phyloP scores from a whole-genome alignment of 2,113 vertebrate genomes.

The Potamarius usumacintae region DNA sequence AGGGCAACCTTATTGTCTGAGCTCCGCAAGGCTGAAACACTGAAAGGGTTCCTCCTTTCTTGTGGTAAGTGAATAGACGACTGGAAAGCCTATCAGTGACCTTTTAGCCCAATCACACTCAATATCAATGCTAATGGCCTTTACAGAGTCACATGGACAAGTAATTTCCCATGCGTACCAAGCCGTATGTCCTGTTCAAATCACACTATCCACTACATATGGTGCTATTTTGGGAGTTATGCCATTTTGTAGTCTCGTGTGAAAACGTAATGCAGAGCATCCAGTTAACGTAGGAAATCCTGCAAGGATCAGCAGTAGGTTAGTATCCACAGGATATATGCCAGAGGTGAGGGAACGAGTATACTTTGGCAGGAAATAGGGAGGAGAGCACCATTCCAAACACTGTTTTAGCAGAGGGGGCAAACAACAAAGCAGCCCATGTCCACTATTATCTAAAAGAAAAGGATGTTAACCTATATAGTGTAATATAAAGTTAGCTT shows the following conservation, averaged over 20 bases:
- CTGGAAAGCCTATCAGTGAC: conserved; percentile 47
- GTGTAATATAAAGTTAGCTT: neutral
- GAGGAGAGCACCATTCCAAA: neutral
- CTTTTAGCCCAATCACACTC: conserved; percentile 40
- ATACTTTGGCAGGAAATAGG: neutral
- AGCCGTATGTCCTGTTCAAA: neutral
- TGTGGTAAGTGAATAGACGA: conserved; percentile 43
- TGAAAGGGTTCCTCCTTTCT: conserved; percentile 44
- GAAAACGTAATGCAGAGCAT: neutral
- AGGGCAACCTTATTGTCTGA: conserved; percentile 39
- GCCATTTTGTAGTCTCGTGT: neutral
- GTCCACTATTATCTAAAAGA: neutral
- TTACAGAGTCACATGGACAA: conserved; percentile 15
- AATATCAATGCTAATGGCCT: conserved; percentile 44
- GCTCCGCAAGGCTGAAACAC: conserved; percentile 5
- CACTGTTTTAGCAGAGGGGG: neutral
- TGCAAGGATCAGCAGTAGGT: neutral
- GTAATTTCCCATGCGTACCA: neutral
- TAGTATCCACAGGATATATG: neutral
- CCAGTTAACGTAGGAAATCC: neutral
- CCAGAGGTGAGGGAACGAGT: neutral
- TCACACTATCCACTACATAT: neutral
- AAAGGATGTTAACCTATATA: neutral
- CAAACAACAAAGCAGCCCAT: neutral
- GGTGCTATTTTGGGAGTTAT: conserved; percentile 14